phyloP scores from a whole-genome alignment of 2,113 vertebrate species.

The Eira barbara region DNA sequence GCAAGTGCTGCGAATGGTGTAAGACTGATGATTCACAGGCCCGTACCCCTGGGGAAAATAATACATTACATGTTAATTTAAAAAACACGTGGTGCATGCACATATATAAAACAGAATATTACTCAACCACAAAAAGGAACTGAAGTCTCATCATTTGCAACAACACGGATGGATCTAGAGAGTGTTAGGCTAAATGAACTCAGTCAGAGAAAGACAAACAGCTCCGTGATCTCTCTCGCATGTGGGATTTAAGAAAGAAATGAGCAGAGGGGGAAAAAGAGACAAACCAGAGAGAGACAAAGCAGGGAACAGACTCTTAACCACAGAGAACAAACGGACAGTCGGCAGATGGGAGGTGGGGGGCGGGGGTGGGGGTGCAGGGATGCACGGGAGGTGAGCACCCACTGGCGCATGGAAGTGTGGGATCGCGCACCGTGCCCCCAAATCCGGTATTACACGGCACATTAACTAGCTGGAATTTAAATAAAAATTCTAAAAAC shows the following conservation, averaged over 20 bases:
- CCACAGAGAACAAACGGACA: neutral
- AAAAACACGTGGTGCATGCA: too few species aligned
- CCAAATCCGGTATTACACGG: neutral
- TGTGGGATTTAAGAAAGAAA: neutral
- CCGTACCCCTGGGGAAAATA: too few species aligned
- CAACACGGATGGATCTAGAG: neutral
- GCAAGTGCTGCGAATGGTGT: too few species aligned
- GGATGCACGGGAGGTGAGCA: neutral
- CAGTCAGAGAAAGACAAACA: neutral
- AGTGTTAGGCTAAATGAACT: neutral
- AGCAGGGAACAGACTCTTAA: neutral
- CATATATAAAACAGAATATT: neutral
- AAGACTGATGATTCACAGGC: too few species aligned
- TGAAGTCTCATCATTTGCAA: neutral
- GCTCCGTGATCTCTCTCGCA: neutral
- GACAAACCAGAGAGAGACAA: neutral
- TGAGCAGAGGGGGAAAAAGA: neutral
- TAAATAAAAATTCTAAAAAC: neutral
- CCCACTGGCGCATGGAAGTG: neutral
- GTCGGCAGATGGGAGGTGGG: neutral
- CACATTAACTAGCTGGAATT: neutral
- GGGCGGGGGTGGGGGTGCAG: neutral
- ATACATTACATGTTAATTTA: too few species aligned
- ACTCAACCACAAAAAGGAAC: neutral
- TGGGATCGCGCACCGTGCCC: rapidly evolving